Evolutionary conservation across 1,140 invertebrate species (phyloP).

Genomic region (Drosophila pallidifrons): DNA sequence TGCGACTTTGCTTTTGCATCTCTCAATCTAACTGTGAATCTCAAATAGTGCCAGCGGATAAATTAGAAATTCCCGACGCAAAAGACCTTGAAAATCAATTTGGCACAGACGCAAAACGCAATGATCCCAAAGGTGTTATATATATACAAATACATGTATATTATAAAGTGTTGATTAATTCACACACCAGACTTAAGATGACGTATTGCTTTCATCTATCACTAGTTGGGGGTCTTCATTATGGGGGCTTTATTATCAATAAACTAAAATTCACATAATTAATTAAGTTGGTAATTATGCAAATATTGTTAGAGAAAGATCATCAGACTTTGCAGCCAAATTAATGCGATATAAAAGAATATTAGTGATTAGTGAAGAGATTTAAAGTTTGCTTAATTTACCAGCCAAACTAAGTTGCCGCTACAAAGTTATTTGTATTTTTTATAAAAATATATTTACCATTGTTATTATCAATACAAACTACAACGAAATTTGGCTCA

Average conservation of each 20-base stretch:
- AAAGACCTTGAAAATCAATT: conserved; percentile 38
- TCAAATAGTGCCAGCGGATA: neutral
- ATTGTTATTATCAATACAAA: conserved; percentile 9
- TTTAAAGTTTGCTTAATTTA: neutral
- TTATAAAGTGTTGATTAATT: too few relatives aligned
- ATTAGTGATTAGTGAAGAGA: neutral
- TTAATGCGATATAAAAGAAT: conserved; percentile 3
- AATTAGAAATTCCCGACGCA: conserved; percentile 21
- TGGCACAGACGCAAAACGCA: conserved; percentile 18
- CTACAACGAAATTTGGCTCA: neutral
- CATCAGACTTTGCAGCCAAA: neutral
- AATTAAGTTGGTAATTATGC: conserved; percentile 21
- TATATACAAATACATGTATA: neutral
- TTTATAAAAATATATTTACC: neutral
- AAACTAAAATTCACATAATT: conserved; percentile 20
- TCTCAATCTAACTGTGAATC: neutral
- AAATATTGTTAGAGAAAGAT: conserved; percentile 2
- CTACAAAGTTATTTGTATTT: neutral
- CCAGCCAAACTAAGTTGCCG: neutral
- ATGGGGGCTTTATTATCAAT: conserved; percentile 1
- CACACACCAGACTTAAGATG: neutral
- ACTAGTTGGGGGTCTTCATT: neutral
- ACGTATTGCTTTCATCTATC: conserved; percentile 9
- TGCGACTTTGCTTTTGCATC: conserved; percentile 16
- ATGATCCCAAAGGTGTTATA: neutral